Evolutionary conservation across 2,113 vertebrate species (phyloP).

Genomic region (Larimichthys polyactis): DNA sequence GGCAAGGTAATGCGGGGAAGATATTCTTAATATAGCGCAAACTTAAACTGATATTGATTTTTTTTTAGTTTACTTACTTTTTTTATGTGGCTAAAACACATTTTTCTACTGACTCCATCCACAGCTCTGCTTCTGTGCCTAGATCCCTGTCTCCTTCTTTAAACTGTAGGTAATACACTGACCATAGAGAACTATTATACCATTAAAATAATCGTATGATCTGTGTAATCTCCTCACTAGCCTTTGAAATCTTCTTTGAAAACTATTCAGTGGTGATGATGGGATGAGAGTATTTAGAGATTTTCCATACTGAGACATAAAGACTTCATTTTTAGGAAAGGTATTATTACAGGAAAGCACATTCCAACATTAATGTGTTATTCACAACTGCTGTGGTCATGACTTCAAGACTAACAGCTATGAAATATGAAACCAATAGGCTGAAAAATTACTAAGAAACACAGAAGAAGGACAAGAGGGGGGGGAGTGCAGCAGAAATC

Average conservation of each 20-base stretch:
- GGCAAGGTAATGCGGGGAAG: too few relatives aligned
- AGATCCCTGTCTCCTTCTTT: too few relatives aligned
- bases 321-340: conserved; percentile 7
- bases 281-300: background rate
- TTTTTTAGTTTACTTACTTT: too few relatives aligned
- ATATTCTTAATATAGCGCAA: too few relatives aligned
- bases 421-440: conserved; percentile 19
- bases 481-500: background rate
- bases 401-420: background rate
- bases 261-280: background rate
- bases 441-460: background rate
- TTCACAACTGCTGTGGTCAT: conserved; percentile 25
- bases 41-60: too few relatives aligned
- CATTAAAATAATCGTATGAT: background rate
- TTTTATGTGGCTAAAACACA: too few relatives aligned
- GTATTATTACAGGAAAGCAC: conserved; percentile 21
- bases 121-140: too few relatives aligned
- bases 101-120: too few relatives aligned
- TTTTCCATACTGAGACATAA: conserved; percentile 34
- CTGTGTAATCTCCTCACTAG: background rate
- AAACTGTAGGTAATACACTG: too few relatives aligned
- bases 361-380: conserved; percentile 16
- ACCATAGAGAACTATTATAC: too few relatives aligned
- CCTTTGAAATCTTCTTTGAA: background rate
- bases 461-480: background rate